phyloP scores from a whole-genome alignment of 2,113 vertebrate genomes.

The Mola mola region DNA sequence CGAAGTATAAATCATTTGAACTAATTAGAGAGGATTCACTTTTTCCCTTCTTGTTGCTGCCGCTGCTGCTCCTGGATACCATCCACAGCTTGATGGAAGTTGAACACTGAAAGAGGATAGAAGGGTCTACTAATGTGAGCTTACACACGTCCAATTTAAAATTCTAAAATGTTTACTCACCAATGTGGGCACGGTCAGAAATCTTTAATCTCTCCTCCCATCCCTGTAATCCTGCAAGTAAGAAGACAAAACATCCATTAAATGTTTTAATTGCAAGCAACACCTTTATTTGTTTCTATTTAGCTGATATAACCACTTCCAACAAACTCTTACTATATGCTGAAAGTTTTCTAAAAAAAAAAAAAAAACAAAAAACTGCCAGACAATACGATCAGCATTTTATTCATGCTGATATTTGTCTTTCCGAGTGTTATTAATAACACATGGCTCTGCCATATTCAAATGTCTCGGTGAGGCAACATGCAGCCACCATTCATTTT shows the following conservation, averaged over 20 bases:
- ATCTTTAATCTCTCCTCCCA: conserved; percentile 86
- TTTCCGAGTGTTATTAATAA: no score
- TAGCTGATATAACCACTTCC: no score
- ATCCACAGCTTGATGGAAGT: conserved; percentile 86
- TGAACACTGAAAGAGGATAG: conserved; percentile 76
- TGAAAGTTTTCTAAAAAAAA: no score
- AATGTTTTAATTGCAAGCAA: no score
- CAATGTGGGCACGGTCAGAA: conserved; percentile 86
- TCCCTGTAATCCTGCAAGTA: conserved; percentile 78
- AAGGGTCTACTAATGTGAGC: background rate
- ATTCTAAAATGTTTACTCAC: conserved; percentile 55
- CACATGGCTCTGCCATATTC: no score
- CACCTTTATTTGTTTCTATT: no score
- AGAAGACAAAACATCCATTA: conserved; percentile 1
- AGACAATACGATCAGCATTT: no score
- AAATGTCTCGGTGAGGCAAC: background rate
- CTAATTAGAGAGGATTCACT: conserved; percentile 63
- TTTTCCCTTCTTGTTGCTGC: conserved; percentile 84
- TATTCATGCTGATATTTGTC: no score
- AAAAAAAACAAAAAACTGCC: no score
- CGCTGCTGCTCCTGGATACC: conserved; percentile 85
- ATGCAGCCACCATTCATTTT: no score
- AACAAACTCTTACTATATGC: no score
- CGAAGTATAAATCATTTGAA: background rate
- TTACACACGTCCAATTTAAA: fast-evolving